These are phyloP conservation scores for Athalia rosae DNA, from an alignment of 2,888 invertebrate genomes.

Conservation along the genomic window DNA sequence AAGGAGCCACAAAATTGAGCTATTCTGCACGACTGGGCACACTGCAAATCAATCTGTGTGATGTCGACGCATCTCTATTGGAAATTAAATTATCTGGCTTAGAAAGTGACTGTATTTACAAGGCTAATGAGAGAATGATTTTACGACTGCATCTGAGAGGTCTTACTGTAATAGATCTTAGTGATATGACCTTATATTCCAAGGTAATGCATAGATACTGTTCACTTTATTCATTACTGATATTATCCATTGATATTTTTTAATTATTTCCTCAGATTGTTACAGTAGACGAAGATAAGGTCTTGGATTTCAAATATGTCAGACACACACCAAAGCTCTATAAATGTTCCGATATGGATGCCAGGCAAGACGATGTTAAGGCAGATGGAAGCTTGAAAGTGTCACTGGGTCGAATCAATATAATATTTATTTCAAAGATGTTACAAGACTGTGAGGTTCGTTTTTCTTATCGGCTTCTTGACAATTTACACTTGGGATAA, in stretches of 20 bases:
- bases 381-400: conserved; percentile 84
- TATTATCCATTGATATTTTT: background rate
- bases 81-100: conserved; percentile 80
- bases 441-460: conserved; percentile 80
- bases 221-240: background rate
- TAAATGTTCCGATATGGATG: conserved; percentile 75
- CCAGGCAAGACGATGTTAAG: conserved; percentile 74
- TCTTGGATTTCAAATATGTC: conserved; percentile 86
- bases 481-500: background rate
- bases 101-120: conserved; percentile 86
- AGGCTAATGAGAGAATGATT: conserved; percentile 85
- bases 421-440: conserved; percentile 81
- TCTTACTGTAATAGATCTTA: conserved; percentile 82
- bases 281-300: conserved; percentile 87
- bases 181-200: conserved; percentile 84
- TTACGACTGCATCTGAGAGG: conserved; percentile 82
- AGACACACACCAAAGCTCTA: conserved; percentile 79
- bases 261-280: conserved; percentile 76
- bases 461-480: conserved; percentile 4
- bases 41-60: conserved; percentile 80
- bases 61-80: conserved; percentile 82
- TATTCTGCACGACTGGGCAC: conserved; percentile 79
- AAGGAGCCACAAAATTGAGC: conserved; percentile 76
- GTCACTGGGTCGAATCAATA: conserved; percentile 82
- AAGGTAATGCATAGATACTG: conserved; percentile 76